Evolutionary conservation across 2,888 invertebrate species (phyloP), one percentile per base, ranked within the genome.

Genomic region (Mesorhabditis spiculigera): DNA sequence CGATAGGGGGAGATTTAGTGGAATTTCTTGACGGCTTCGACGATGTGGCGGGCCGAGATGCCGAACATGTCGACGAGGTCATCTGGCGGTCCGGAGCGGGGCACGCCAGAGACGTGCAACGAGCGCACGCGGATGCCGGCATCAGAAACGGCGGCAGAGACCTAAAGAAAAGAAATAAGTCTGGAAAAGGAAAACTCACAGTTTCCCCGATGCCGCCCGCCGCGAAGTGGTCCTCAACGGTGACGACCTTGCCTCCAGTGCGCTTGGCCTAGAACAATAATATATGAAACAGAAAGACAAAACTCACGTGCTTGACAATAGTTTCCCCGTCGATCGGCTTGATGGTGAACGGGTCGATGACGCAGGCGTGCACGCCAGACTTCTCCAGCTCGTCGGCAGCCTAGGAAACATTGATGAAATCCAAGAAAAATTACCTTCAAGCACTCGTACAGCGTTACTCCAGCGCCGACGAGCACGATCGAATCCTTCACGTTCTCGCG

Each of bases 141-240:
- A 61, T 80, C 79, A 58, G 76, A 73, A 43, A 78, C 63, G 13
- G 74, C 77, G 43, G 66, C 45, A 58, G 77, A 69, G 45, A 78
- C 58, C 58, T 50, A 50, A n/a, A 63, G n/a, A 16, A 28, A 63
- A 28, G 63, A n/a, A 16, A 58, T 58, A 58, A 63, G 10, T 4
- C 10, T 50, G 8, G 10, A 10, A 66, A 44, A 42, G 41, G 8
- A 10, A 69, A 16, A 63, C 72, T 68, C 4, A 79, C 96, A 28
- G 97, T 95, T 87, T 98, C 97, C 73, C 98, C 98, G 69, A 98
- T 86, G 68, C 98, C 98, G 75, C 98, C 93, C 91, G 82, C 93
- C 77, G 92, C 91, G 87, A 98, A 98, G 88, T 98, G 98, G 87
- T 98, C 98, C 87, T 98, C 98, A 0, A 96, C 94, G 50, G 94